Evolutionary conservation across 2,888 invertebrate genomes (phyloP).

Genomic region (Watsonalla cultraria): DNA sequence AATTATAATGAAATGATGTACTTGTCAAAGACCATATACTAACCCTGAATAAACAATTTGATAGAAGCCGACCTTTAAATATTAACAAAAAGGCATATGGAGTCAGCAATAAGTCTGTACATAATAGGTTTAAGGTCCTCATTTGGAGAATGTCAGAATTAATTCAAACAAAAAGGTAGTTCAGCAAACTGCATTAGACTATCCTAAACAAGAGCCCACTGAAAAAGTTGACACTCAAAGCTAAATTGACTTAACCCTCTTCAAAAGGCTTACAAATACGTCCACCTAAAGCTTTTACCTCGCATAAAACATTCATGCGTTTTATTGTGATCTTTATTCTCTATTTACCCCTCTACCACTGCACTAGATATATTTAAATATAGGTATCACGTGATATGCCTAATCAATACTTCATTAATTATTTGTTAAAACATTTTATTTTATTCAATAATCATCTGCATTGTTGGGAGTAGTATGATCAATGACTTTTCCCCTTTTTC

Average conservation of each 20-base stretch:
- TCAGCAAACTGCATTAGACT: conserved; percentile 24
- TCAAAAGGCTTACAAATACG: conserved; percentile 70
- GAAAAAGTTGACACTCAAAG: conserved; percentile 71
- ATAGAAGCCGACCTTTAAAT: too few species aligned
- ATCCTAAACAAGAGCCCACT: conserved; percentile 40
- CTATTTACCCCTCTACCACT: conserved; percentile 31
- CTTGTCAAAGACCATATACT: too few species aligned
- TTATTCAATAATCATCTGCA: too few species aligned
- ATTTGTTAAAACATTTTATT: too few species aligned
- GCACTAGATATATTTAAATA: conserved; percentile 17
- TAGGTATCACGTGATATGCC: conserved; percentile 6
- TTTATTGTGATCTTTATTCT: conserved; percentile 66
- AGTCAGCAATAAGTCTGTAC: too few species aligned
- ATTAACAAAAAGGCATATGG: too few species aligned
- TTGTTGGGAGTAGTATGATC: too few species aligned
- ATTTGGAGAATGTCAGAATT: background rate
- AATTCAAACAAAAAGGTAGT: conserved; percentile 4
- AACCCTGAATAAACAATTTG: too few species aligned
- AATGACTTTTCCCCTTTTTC: too few species aligned
- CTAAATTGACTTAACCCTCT: conserved; percentile 73
- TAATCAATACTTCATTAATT: background rate
- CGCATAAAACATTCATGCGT: conserved; percentile 66
- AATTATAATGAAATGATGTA: too few species aligned
- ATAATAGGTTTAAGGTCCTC: background rate
- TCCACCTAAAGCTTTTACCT: conserved; percentile 66